phyloP scores from a whole-genome alignment of 2,797 vertebrate genomes.

The Coregonus suidteri region DNA sequence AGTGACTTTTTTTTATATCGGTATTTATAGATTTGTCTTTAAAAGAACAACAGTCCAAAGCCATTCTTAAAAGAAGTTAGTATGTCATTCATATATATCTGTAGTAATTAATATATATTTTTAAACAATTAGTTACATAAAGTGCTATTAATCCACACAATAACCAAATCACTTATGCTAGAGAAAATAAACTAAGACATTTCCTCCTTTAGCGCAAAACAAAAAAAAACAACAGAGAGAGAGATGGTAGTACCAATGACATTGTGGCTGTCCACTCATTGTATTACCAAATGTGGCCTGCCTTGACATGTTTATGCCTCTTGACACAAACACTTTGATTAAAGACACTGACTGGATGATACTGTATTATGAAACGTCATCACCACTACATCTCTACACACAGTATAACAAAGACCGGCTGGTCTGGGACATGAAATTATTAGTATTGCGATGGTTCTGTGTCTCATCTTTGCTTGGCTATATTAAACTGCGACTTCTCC shows the following conservation, averaged over 20 bases:
- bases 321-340: slow-evolving; percentile 24
- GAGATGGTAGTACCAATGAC: slow-evolving; percentile 48
- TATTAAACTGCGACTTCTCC: slow-evolving; percentile 36
- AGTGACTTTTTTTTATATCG: slow-evolving; percentile 74
- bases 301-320: slow-evolving; percentile 43
- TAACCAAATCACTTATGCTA: slow-evolving; percentile 32
- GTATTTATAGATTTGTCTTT: slow-evolving; percentile 65
- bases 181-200: slow-evolving; percentile 42
- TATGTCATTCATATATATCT: slow-evolving; percentile 67
- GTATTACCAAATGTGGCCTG: slow-evolving; percentile 53
- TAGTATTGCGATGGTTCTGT: slow-evolving; percentile 59
- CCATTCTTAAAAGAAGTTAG: slow-evolving; percentile 70
- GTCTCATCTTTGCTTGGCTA: slow-evolving; percentile 48
- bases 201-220: slow-evolving; percentile 36
- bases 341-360: background rate
- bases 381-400: slow-evolving; percentile 48
- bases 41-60: slow-evolving; percentile 71
- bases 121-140: slow-evolving; percentile 75
- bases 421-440: slow-evolving; percentile 40
- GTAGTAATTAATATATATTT: background rate
- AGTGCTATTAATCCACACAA: slow-evolving; percentile 78
- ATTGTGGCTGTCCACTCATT: slow-evolving; percentile 48
- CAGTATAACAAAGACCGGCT: slow-evolving; percentile 53
- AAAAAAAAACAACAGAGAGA: slow-evolving; percentile 45
- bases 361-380: background rate